Conservation (phyloP, 2,888 invertebrate genomes). For the Pollenia angustigena region DNA sequence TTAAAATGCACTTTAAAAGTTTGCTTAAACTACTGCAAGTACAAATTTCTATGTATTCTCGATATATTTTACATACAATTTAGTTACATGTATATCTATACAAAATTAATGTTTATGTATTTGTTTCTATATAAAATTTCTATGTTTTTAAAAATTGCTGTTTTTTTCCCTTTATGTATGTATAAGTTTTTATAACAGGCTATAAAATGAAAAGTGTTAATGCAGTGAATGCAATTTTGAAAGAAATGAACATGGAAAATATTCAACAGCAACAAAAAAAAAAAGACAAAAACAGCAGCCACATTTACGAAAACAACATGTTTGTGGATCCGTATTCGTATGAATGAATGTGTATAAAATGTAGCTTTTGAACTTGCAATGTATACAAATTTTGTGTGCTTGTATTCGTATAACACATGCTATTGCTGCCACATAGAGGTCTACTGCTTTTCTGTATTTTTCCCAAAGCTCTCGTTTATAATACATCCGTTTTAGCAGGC, state of each 20-base stretch:
- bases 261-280: conserved; percentile 17
- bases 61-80: conserved; percentile 1
- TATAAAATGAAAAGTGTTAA: conserved; percentile 63
- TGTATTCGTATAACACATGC: not conserved
- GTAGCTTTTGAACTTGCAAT: conserved; percentile 45
- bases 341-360: not conserved
- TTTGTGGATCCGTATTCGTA: not conserved
- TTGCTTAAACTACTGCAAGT: conserved; percentile 15
- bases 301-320: not conserved
- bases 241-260: conserved; percentile 49
- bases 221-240: conserved; percentile 58
- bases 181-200: conserved; percentile 37
- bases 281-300: conserved; percentile 3
- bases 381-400: not conserved
- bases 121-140: not conserved
- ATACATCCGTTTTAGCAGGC: conserved; percentile 62
- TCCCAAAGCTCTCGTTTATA: conserved; percentile 64
- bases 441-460: conserved; percentile 1
- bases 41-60: conserved; percentile 23
- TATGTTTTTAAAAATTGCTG: conserved; percentile 1
- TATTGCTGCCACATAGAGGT: not conserved
- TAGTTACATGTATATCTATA: not conserved
- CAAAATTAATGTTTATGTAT: not conserved
- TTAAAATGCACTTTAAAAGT: conserved; percentile 52
- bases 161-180: conserved; percentile 22